These are phyloP conservation scores for Sebastes matsubarae DNA, from an alignment of 2,797 vertebrate genomes.

Conservation along the genomic window DNA sequence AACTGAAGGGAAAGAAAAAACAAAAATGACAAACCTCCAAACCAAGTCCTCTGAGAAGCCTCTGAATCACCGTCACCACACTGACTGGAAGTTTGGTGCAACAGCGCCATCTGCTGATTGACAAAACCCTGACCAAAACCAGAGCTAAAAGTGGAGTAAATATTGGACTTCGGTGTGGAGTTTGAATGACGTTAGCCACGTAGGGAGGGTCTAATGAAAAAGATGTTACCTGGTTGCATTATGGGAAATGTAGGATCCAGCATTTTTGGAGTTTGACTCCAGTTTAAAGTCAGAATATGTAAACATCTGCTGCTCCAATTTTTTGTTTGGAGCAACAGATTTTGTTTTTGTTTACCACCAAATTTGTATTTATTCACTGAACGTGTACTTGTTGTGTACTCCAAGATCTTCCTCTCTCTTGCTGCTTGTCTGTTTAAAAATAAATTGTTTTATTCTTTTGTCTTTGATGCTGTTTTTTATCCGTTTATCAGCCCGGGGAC, in stretches of 20 bases:
- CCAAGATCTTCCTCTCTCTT: not conserved
- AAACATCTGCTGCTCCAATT: too few relatives aligned
- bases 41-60: slow-evolving; percentile 5
- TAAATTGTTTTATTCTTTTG: not conserved
- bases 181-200: too few relatives aligned
- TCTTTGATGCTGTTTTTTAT: not conserved
- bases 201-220: too few relatives aligned
- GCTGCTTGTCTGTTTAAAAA: not conserved
- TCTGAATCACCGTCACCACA: not conserved
- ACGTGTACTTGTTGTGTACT: too few relatives aligned
- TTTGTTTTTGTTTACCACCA: too few relatives aligned
- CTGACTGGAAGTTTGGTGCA: slow-evolving; percentile 27
- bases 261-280: not conserved
- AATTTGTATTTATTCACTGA: too few relatives aligned
- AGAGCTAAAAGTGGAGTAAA: not conserved
- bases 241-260: not conserved
- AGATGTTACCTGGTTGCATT: not conserved
- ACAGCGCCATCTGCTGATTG: slow-evolving; percentile 70
- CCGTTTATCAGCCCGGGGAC: slow-evolving; percentile 71
- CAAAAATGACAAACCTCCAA: slow-evolving; percentile 5
- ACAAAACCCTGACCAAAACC: too few relatives aligned
- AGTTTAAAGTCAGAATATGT: too few relatives aligned
- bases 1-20: not conserved
- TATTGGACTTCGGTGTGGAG: not conserved
- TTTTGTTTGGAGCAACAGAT: too few relatives aligned